Evolutionary conservation across 2,888 invertebrate genomes (phyloP).

Genomic region (Thera obeliscata): DNA sequence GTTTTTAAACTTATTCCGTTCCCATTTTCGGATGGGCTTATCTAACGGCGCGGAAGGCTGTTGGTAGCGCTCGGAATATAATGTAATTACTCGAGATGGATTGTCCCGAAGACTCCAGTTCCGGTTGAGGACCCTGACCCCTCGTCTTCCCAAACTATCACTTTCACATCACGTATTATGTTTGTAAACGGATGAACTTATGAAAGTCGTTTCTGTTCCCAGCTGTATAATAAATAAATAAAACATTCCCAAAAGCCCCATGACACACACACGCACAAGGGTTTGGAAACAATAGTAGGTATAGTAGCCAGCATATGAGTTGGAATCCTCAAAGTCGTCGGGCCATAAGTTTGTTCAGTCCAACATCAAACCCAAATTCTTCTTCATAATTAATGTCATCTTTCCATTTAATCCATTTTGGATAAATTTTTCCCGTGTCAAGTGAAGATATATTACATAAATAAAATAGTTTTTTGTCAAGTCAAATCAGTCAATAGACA

Average conservation of each 20-base stretch:
- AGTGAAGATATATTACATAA: neutral
- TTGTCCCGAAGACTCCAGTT: slow-evolving; percentile 49
- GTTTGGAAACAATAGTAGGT: neutral
- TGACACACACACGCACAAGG: neutral
- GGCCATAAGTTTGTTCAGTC: neutral
- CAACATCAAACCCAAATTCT: too few relatives aligned
- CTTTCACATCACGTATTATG: slow-evolving; percentile 32
- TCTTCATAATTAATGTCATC: too few relatives aligned
- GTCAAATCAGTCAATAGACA: too few relatives aligned
- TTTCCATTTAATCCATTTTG: too few relatives aligned
- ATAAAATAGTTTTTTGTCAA: neutral
- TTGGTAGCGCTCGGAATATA: slow-evolving; percentile 54
- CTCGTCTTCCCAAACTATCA: slow-evolving; percentile 32
- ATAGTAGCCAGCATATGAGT: neutral
- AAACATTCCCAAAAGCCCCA: neutral
- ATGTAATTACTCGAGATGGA: slow-evolving; percentile 74
- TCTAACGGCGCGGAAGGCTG: slow-evolving; percentile 57
- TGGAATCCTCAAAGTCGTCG: neutral
- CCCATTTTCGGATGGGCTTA: slow-evolving; percentile 46
- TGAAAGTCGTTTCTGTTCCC: neutral
- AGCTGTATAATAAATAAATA: slow-evolving; percentile 3
- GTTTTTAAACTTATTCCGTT: slow-evolving; percentile 10
- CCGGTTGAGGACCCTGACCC: slow-evolving; percentile 45
- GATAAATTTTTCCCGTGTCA: too few relatives aligned
- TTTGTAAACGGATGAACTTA: slow-evolving; percentile 21